Evolutionary conservation across 2,113 vertebrate genomes (phyloP).

Genomic region (Oreochromis niloticus): DNA sequence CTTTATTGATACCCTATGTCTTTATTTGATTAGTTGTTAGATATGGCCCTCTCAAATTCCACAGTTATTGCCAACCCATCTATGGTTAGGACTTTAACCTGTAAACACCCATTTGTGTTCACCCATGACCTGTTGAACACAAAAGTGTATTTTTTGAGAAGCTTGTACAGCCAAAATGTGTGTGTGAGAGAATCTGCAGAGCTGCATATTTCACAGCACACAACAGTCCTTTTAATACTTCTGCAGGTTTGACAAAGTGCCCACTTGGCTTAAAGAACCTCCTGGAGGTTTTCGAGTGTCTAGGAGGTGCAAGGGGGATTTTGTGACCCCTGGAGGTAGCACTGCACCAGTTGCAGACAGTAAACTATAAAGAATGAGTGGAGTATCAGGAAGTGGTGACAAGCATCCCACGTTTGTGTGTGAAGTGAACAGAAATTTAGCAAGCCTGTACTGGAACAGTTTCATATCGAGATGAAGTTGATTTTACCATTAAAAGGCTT

Average conservation of each 20-base stretch:
- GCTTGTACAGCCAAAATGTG: neutral
- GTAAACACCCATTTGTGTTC: neutral
- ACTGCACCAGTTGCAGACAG: neutral
- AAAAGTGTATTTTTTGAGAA: neutral
- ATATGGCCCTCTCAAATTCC: neutral
- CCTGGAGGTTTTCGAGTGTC: neutral
- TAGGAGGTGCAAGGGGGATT: neutral
- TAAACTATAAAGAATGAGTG: neutral
- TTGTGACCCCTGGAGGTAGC: neutral
- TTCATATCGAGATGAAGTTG: neutral
- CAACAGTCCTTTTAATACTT: neutral
- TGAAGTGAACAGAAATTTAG: neutral
- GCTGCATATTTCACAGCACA: neutral
- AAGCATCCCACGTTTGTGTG: neutral
- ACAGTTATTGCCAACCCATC: neutral
- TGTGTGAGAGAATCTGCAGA: neutral
- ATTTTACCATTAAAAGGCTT: slow-evolving; percentile 19
- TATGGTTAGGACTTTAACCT: neutral
- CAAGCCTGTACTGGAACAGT: neutral
- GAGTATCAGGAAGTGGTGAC: neutral
- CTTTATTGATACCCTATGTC: neutral
- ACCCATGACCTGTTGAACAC: neutral
- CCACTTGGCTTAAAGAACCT: neutral
- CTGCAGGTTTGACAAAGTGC: neutral
- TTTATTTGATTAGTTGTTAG: neutral